These are phyloP conservation scores for Daphoenositta chrysoptera DNA, from an alignment of 2,113 vertebrate genomes.

Conservation along the genomic window DNA sequence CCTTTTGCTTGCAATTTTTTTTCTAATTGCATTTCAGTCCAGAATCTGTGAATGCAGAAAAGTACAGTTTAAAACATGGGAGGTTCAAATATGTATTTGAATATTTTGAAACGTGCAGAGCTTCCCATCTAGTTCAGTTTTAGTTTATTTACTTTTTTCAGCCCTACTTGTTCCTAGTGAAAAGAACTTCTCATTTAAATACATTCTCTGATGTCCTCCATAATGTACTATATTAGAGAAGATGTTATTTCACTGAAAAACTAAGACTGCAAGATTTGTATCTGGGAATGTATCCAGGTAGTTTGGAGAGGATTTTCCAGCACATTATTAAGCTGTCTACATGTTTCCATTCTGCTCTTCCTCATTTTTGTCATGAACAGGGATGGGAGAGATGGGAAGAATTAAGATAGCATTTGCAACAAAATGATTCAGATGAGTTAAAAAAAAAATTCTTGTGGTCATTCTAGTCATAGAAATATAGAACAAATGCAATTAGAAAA, in stretches of 20 bases:
- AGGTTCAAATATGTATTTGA: not conserved
- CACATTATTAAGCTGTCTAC: not conserved
- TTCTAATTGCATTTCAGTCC: not conserved
- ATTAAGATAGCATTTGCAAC: not conserved
- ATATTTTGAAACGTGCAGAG: not conserved
- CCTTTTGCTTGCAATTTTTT: not conserved
- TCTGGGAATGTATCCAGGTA: not conserved
- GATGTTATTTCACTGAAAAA: not conserved
- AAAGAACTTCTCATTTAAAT: not conserved
- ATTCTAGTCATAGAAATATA: not conserved
- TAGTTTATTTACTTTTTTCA: not conserved
- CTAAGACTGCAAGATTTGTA: not conserved
- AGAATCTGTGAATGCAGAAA: not conserved
- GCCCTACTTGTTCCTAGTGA: not conserved
- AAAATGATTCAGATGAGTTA: not conserved
- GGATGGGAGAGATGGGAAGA: not conserved
- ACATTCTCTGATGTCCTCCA: not conserved
- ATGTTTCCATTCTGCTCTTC: not conserved
- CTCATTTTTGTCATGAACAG: not conserved
- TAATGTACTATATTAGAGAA: not conserved
- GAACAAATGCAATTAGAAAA: not conserved
- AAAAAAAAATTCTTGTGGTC: not conserved
- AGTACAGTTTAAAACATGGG: rapidly evolving
- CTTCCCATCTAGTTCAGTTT: not conserved
- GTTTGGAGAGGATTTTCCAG: not conserved